Base-by-base conservation (phyloP, 2,888 invertebrate species). In the Hemistola chrysoprasaria region DNA sequence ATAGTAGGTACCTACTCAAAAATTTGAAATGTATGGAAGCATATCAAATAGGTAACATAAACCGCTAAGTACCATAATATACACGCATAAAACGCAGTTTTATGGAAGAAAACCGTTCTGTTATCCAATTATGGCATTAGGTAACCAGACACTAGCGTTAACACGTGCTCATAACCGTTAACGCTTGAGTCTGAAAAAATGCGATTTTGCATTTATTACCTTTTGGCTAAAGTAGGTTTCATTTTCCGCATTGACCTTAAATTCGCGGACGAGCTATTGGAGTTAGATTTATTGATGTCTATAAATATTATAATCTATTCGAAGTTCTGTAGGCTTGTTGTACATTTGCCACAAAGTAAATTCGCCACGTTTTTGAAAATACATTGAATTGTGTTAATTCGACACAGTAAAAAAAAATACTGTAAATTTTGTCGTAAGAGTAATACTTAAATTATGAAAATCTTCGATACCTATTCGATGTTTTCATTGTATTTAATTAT, bases 101-200 rank as follows among this genome's bases (percentile, higher is more conserved):
- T 33, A 23, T 39, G 21, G 32, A 31, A 39, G 38, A 41, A 43
- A 43, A 25, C 41, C 11, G 29, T n/a, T 39, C 23, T 40, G 50
- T 53, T 53, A 53, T 53, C 50, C 53, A 50, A 53, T 53, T 53
- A 53, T 28, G 22, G 26, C 38, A 40, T 53, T 48, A 48, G 37
- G 47, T 50, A 50, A 53, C 41, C 22, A 26, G 6, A 39, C 41
- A 31, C 41, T 49, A 34, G 26, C 35, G 26, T 28, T 8, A 22
- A 45, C 47, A 50, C 46, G 44, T 53, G 47, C 23, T 36, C 6
- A 16, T 41, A 32, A 8, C 31, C 20, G 25, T 11, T 20, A 1
- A 11, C 31, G 23, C 26, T 10, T 20, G n/a, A 9, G n/a, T 6
- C 10, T 1, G 23, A 3, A 8, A 5, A 40, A 40, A 10, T 22